Percentiles rank a stretch among this genome's conserved stretches.
These are phyloP conservation scores for Trinectes maculatus DNA, from an alignment of 2,113 vertebrate species.

Conservation along the genomic window DNA sequence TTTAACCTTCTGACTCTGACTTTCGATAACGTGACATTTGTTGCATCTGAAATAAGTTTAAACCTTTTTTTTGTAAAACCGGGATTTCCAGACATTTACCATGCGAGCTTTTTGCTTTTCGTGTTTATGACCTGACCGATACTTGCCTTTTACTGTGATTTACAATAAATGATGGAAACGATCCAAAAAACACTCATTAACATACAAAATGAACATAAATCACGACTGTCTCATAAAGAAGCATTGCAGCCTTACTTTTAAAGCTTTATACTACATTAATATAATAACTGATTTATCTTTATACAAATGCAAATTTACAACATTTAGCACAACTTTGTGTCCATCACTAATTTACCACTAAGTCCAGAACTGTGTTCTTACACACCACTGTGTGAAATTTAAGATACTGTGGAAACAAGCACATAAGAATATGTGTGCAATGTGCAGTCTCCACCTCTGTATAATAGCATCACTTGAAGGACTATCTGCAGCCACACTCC, in stretches of 20 bases:
- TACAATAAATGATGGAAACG: not conserved
- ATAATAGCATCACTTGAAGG: slow-evolving; percentile 18
- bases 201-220: slow-evolving; percentile 17
- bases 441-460: slow-evolving; percentile 32
- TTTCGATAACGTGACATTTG: too few relatives aligned
- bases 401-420: slow-evolving; percentile 12
- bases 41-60: not conserved
- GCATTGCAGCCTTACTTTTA: not conserved
- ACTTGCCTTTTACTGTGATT: too few relatives aligned
- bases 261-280: slow-evolving; percentile 28
- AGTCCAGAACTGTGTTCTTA: slow-evolving; percentile 47
- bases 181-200: slow-evolving; percentile 1
- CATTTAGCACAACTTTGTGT: slow-evolving; percentile 34
- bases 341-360: slow-evolving; percentile 54
- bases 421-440: slow-evolving; percentile 9
- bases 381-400: slow-evolving; percentile 41
- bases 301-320: slow-evolving; percentile 68
- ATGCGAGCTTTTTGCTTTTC: not conserved
- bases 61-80: too few relatives aligned
- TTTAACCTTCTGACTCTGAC: not conserved
- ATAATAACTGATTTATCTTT: slow-evolving; percentile 33
- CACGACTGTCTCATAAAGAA: slow-evolving; percentile 5
- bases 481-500: slow-evolving; percentile 98
- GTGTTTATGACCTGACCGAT: not conserved
- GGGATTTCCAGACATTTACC: not conserved